Conservation (phyloP, 92 coral and sea anemone species). For the Phenganax subtilis region DNA sequence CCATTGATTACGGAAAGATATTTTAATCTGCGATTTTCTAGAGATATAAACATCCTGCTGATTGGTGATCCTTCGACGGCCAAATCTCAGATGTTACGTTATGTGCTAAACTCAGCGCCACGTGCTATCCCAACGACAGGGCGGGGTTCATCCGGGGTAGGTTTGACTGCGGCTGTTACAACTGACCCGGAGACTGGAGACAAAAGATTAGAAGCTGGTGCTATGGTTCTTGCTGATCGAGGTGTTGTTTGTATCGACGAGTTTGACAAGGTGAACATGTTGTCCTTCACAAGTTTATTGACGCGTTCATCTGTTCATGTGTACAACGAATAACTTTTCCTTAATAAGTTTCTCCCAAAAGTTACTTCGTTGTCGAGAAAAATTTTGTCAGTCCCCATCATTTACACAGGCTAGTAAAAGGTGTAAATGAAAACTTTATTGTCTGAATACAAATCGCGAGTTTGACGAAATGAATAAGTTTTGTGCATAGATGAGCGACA, state of each 20-base stretch:
- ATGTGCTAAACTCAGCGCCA: constrained; percentile 92
- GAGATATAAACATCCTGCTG: constrained; percentile 85
- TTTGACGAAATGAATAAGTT: neutral
- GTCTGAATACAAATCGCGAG: neutral
- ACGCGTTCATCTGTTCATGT: no score
- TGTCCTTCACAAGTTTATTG: no score
- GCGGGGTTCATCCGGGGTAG: constrained; percentile 98
- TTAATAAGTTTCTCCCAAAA: no score
- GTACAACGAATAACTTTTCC: no score
- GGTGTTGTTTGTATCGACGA: no score
- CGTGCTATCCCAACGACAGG: constrained; percentile 98
- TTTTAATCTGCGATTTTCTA: constrained; percentile 11
- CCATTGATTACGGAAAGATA: no score
- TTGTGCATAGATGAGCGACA: constrained; percentile 80
- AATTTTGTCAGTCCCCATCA: no score
- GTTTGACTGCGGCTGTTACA: constrained; percentile 95
- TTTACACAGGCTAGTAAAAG: neutral
- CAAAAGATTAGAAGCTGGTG: no score
- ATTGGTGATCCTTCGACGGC: constrained; percentile 99
- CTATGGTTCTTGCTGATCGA: no score
- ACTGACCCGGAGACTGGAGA: constrained; percentile 90
- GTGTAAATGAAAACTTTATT: neutral
- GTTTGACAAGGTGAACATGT: no score
- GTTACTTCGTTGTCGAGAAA: no score
- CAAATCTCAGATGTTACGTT: constrained; percentile 94